A percentile compares a stretch with the other conserved stretches of the same genome.
Conservation (phyloP, 2,113 vertebrate species). For the Bettongia penicillata region DNA sequence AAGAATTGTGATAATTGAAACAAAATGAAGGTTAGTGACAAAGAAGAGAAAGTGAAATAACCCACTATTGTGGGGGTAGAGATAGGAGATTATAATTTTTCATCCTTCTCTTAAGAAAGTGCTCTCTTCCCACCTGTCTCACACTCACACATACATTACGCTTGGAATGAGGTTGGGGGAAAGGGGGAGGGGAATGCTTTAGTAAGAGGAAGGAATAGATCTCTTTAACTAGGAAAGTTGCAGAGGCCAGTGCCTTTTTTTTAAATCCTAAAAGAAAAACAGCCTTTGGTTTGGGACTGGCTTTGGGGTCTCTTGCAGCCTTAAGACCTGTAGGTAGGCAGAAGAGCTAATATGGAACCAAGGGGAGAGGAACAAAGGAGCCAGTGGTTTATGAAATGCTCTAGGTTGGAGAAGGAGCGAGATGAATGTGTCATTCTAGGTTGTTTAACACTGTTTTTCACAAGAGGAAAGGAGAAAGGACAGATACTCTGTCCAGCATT, state of each 20-base stretch:
- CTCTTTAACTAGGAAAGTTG: neutral
- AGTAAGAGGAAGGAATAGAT: neutral
- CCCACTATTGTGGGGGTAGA: neutral
- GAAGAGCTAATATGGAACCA: neutral
- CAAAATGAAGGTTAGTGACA: neutral
- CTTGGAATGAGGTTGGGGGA: neutral
- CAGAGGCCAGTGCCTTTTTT: neutral
- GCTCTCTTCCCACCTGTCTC: neutral
- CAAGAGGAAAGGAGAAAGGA: neutral
- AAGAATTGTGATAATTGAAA: neutral
- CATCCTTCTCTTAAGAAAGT: neutral
- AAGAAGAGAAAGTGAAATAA: neutral
- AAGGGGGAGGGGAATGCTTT: neutral
- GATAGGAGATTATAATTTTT: neutral
- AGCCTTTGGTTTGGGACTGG: neutral
- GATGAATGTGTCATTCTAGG: neutral
- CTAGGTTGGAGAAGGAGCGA: neutral
- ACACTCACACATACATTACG: neutral
- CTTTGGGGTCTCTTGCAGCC: neutral
- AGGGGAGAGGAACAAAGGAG: neutral
- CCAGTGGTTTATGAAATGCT: neutral
- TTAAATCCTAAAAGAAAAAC: neutral
- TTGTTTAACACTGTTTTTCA: neutral
- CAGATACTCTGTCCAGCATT: neutral
- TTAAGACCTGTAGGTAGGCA: neutral